Evolutionary conservation across 2,888 invertebrate genomes (phyloP).

Genomic region (Ommatoiulus sabulosus): DNA sequence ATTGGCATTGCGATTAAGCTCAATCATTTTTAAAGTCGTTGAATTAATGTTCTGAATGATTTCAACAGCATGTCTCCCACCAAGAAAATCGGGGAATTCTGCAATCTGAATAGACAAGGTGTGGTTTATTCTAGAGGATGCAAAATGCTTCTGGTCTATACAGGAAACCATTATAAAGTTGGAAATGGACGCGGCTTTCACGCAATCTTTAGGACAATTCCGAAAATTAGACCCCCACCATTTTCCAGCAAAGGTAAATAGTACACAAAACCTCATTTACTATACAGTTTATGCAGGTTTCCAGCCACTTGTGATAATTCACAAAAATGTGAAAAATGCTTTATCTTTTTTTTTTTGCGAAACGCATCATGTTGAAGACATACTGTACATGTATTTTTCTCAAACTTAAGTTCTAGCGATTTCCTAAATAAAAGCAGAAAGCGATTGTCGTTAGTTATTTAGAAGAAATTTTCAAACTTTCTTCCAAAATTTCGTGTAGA

Average conservation of each 20-base stretch:
- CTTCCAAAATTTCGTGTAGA: not conserved
- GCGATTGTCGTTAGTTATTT: no score
- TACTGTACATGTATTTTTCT: no score
- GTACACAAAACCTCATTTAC: not conserved
- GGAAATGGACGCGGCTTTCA: constrained; percentile 64
- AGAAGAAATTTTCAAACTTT: no score
- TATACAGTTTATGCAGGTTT: no score
- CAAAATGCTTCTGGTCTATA: constrained; percentile 61
- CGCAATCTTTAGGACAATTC: constrained; percentile 61
- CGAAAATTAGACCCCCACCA: constrained; percentile 52
- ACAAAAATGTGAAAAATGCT: no score
- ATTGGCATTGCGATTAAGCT: not conserved
- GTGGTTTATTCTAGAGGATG: constrained; percentile 61
- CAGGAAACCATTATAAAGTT: constrained; percentile 61
- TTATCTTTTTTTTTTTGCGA: no score
- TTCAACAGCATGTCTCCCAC: constrained; percentile 31
- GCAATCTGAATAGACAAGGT: constrained; percentile 63
- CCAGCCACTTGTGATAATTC: no score
- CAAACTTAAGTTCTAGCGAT: no score
- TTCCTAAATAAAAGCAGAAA: no score
- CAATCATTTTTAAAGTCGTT: no score
- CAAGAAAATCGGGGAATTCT: constrained; percentile 62
- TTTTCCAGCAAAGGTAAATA: constrained; percentile 21
- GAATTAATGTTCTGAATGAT: not conserved
- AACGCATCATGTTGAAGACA: no score